Conservation (phyloP, 2,888 invertebrate species). For the Pterostichus niger region DNA sequence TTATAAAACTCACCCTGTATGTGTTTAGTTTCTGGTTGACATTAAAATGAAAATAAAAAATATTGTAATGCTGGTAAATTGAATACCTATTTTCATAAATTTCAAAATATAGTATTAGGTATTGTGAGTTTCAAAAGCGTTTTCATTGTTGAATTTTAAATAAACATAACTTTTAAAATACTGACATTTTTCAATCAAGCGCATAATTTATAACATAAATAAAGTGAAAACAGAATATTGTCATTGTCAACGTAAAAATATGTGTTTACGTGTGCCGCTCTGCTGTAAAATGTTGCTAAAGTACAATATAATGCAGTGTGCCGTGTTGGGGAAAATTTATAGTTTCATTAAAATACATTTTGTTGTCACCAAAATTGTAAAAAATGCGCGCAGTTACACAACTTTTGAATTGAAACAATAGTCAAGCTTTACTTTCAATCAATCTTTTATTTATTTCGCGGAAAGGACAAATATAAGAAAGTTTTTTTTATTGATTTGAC, state of each 20-base stretch:
- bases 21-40: too few relatives aligned
- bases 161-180: conserved; percentile 3
- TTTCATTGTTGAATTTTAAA: too few relatives aligned
- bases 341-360: conserved; percentile 51
- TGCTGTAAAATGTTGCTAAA: conserved; percentile 25
- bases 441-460: conserved; percentile 51
- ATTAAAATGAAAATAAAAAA: too few relatives aligned
- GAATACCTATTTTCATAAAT: too few relatives aligned
- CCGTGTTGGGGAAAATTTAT: conserved; percentile 27
- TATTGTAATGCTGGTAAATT: too few relatives aligned
- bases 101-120: too few relatives aligned
- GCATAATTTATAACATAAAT: background rate
- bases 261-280: conserved; percentile 8
- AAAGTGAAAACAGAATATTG: conserved; percentile 22
- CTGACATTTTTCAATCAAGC: conserved; percentile 18
- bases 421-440: conserved; percentile 37
- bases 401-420: conserved; percentile 43
- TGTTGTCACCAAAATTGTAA: conserved; percentile 51
- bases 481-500: conserved; percentile 54
- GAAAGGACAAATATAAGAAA: conserved; percentile 33
- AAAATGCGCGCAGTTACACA: conserved; percentile 41
- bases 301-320: conserved; percentile 26
- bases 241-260: conserved; percentile 41
- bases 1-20: too few relatives aligned
- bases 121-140: too few relatives aligned